A percentile compares a stretch with the other conserved stretches of the same genome.
Evolutionary conservation across 2,797 vertebrate genomes (phyloP).

Genomic region (Setipinna tenuifilis): DNA sequence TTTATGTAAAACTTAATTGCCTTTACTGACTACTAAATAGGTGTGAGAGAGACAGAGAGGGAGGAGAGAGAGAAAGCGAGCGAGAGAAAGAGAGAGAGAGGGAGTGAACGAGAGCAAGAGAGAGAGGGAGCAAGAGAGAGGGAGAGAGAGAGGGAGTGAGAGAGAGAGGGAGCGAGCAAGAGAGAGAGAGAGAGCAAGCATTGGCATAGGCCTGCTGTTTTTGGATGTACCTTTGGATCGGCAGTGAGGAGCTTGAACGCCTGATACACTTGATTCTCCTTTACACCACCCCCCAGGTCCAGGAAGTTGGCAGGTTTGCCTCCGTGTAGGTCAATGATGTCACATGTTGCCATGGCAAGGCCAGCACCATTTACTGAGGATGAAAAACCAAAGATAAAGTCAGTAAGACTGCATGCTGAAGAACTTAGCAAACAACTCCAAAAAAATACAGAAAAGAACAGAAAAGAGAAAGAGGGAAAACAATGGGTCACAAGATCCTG

Average conservation of each 20-base stretch:
- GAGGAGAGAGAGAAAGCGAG: no score
- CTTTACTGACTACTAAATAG: background rate
- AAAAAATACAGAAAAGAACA: background rate
- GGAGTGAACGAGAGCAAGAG: no score
- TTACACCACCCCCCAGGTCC: slow-evolving; percentile 95
- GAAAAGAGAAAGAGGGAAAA: background rate
- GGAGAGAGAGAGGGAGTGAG: no score
- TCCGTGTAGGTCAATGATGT: slow-evolving; percentile 95
- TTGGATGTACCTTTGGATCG: slow-evolving; percentile 89
- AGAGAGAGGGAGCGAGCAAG: no score
- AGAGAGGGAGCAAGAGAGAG: no score
- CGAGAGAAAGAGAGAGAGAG: no score
- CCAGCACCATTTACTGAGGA: slow-evolving; percentile 94
- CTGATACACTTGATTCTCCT: slow-evolving; percentile 95
- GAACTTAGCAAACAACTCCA: background rate
- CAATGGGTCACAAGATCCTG: no score
- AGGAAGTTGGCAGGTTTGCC: slow-evolving; percentile 98
- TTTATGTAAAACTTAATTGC: background rate
- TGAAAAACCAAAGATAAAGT: background rate
- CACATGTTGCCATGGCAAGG: slow-evolving; percentile 97
- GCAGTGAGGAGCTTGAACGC: slow-evolving; percentile 96
- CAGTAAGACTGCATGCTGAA: background rate
- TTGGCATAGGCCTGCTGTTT: background rate
- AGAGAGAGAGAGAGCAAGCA: background rate
- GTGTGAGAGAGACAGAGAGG: no score